These are phyloP conservation scores for Zaprionus vittiger DNA, from an alignment of 1,140 invertebrate genomes.

Conservation along the genomic window DNA sequence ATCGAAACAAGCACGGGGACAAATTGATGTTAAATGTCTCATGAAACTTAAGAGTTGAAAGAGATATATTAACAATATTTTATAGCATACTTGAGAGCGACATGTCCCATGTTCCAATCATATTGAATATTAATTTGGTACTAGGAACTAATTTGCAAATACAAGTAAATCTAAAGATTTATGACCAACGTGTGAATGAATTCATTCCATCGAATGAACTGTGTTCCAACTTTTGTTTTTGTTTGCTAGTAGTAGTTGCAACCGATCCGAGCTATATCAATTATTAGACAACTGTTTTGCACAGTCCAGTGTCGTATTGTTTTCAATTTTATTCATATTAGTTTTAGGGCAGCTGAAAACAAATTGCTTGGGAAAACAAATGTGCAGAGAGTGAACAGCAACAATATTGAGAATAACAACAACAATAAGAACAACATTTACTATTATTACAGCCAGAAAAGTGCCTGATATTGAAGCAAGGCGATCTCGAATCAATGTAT, in stretches of 20 bases:
- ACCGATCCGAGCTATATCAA: not conserved
- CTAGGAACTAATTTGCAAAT: not conserved
- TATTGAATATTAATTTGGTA: not conserved
- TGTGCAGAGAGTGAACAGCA: slow-evolving; percentile 17
- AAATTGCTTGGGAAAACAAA: slow-evolving; percentile 34
- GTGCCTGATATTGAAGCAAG: slow-evolving; percentile 51
- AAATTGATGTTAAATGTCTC: slow-evolving; percentile 59
- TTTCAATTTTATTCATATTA: not conserved
- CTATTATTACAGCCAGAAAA: slow-evolving; percentile 57
- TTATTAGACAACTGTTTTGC: not conserved
- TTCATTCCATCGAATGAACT: too few relatives aligned
- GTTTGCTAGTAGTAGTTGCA: not conserved
- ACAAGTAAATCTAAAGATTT: not conserved
- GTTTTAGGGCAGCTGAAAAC: slow-evolving; percentile 38
- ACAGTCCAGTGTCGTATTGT: not conserved
- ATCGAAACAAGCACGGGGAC: slow-evolving; percentile 36
- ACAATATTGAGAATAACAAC: slow-evolving; percentile 13
- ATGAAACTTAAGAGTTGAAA: slow-evolving; percentile 14
- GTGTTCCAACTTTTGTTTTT: not conserved
- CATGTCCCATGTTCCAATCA: too few relatives aligned
- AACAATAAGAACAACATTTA: not conserved
- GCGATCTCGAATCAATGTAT: slow-evolving; percentile 9
- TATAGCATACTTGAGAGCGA: slow-evolving; percentile 54
- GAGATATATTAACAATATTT: slow-evolving; percentile 11
- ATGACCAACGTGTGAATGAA: not conserved